These are phyloP conservation scores for Ctenopoma multispine DNA, from an alignment of 2,797 vertebrate species.

Conservation along the genomic window DNA sequence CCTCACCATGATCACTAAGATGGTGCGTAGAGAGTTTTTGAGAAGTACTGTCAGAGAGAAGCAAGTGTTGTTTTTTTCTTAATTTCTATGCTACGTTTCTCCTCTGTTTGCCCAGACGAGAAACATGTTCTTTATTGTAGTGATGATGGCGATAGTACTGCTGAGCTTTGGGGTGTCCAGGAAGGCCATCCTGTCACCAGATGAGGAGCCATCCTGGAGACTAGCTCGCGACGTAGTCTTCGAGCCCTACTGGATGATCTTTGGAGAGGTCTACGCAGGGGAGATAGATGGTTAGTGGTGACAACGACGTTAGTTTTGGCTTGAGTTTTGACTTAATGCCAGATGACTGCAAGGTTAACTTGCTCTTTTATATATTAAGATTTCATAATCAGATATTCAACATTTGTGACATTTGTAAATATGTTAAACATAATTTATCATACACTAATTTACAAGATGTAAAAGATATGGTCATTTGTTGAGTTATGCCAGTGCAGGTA, in stretches of 20 bases:
- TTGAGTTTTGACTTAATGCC: neutral
- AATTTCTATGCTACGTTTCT: neutral
- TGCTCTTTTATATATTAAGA: neutral
- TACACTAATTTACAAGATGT: neutral
- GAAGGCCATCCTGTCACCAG: slow-evolving; percentile 94
- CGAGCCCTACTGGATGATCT: slow-evolving; percentile 99
- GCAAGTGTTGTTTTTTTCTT: neutral
- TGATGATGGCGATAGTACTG: slow-evolving; percentile 97
- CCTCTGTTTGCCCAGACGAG: slow-evolving; percentile 83
- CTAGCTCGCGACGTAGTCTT: slow-evolving; percentile 92
- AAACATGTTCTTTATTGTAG: slow-evolving; percentile 98
- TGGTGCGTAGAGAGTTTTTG: slow-evolving; percentile 84
- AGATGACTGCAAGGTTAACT: neutral
- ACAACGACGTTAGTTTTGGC: no score
- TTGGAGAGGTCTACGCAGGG: slow-evolving; percentile 94
- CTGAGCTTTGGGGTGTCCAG: slow-evolving; percentile 95
- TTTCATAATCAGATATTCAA: neutral
- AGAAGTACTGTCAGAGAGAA: neutral
- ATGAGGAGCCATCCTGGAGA: slow-evolving; percentile 91
- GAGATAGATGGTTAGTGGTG: slow-evolving; percentile 89
- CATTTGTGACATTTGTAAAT: neutral
- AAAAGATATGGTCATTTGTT: neutral
- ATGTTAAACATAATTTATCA: neutral
- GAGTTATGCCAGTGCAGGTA: neutral
- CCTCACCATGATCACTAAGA: slow-evolving; percentile 98